Evolutionary conservation across 2,113 vertebrate species (phyloP).

Genomic region (Plotosus lineatus): DNA sequence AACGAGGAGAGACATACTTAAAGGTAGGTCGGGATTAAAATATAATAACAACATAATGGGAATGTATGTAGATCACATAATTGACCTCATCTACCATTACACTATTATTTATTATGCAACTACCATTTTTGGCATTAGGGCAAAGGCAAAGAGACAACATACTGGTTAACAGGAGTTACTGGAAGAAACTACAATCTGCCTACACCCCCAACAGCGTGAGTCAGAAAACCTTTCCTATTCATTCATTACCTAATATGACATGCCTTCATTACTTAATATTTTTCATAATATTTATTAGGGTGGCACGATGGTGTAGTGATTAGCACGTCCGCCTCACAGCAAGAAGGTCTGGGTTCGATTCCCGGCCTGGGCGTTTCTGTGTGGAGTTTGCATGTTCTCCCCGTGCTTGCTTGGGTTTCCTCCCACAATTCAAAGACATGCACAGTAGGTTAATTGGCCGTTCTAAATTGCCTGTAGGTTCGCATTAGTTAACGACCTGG

Average conservation of each 20-base stretch:
- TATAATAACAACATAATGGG: neutral
- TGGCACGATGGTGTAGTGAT: too few relatives aligned
- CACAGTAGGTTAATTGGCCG: too few relatives aligned
- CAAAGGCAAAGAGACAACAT: slow-evolving; percentile 88
- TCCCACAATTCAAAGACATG: too few relatives aligned
- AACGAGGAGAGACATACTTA: slow-evolving; percentile 87
- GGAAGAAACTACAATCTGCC: slow-evolving; percentile 84
- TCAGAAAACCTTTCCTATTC: slow-evolving; percentile 28
- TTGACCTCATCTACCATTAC: neutral
- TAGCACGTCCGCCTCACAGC: too few relatives aligned
- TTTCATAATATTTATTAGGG: neutral
- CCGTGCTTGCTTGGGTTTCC: too few relatives aligned
- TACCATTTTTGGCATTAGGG: slow-evolving; percentile 70
- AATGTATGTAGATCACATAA: neutral
- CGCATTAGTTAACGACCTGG: too few relatives aligned
- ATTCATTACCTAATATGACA: neutral
- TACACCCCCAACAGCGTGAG: slow-evolving; percentile 89
- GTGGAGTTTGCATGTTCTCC: too few relatives aligned
- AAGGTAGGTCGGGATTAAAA: slow-evolving; percentile 75
- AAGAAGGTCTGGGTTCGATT: too few relatives aligned
- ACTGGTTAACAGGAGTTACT: slow-evolving; percentile 89
- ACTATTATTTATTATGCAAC: neutral
- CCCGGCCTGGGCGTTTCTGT: too few relatives aligned
- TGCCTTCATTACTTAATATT: neutral
- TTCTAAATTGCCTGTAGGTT: too few relatives aligned